These are phyloP conservation scores for Argyrosomus regius DNA, from an alignment of 2,797 vertebrate genomes.

Conservation along the genomic window DNA sequence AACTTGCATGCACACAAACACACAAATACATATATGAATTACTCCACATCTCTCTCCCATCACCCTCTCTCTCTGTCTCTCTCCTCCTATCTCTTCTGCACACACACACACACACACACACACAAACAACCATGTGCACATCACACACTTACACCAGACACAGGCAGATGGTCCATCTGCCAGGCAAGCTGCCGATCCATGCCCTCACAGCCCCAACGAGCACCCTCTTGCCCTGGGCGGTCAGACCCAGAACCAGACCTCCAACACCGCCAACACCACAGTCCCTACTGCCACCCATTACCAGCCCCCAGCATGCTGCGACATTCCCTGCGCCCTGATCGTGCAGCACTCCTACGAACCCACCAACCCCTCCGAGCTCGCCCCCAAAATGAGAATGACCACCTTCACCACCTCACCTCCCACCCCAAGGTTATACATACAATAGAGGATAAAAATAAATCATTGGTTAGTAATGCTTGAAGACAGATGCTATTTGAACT, in stretches of 20 bases:
- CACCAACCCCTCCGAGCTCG: slow-evolving; percentile 75
- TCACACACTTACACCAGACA: slow-evolving; percentile 62
- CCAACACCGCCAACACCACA: slow-evolving; percentile 70
- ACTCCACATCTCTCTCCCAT: slow-evolving; percentile 43
- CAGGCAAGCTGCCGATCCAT: slow-evolving; percentile 75
- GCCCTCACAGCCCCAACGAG: slow-evolving; percentile 76
- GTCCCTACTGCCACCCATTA: slow-evolving; percentile 77
- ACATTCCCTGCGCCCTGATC: slow-evolving; percentile 83
- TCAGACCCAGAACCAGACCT: slow-evolving; percentile 76
- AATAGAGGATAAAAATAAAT: slow-evolving; percentile 71
- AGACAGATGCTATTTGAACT: slow-evolving; percentile 37
- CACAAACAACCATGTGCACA: slow-evolving; percentile 32
- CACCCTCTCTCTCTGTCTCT: slow-evolving; percentile 23
- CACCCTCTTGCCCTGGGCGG: slow-evolving; percentile 70
- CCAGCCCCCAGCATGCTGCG: slow-evolving; percentile 86
- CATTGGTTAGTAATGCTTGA: slow-evolving; percentile 64
- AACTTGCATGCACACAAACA: slow-evolving; percentile 63
- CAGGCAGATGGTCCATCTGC: slow-evolving; percentile 78
- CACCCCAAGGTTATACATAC: slow-evolving; percentile 85
- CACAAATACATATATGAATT: slow-evolving; percentile 63
- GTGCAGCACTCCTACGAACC: slow-evolving; percentile 83
- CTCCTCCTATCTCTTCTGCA: slow-evolving; percentile 25
- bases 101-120: slow-evolving; percentile 38
- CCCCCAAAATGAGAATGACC: slow-evolving; percentile 85
- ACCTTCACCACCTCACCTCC: slow-evolving; percentile 83